A percentile compares a stretch with the other conserved stretches of the same genome.
phyloP scores from a whole-genome alignment of 2,888 invertebrate genomes.

The Chrysolina americana region DNA sequence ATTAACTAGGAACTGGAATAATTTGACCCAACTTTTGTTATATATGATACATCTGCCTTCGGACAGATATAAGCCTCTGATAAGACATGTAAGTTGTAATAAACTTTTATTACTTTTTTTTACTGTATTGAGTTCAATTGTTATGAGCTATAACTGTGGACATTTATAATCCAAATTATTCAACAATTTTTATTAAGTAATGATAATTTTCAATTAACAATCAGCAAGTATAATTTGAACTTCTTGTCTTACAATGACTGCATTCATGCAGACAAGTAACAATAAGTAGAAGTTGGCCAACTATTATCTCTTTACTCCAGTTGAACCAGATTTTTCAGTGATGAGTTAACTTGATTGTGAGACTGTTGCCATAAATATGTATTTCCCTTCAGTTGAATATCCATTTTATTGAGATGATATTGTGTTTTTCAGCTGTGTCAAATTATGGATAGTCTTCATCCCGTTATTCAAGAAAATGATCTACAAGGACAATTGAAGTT shows the following conservation, averaged over 20 bases:
- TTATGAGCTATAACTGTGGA: too few species aligned
- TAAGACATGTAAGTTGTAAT: slow-evolving; percentile 43
- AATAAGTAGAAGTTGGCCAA: too few species aligned
- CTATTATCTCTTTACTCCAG: too few species aligned
- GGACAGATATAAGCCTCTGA: slow-evolving; percentile 37
- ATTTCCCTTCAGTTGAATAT: slow-evolving; percentile 5
- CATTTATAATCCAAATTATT: too few species aligned
- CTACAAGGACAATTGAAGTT: slow-evolving; percentile 44
- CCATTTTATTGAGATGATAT: not conserved
- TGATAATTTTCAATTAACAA: too few species aligned
- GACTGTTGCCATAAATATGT: too few species aligned
- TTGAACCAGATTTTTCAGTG: too few species aligned
- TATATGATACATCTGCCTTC: slow-evolving; percentile 42
- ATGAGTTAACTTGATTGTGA: too few species aligned
- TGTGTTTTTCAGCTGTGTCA: slow-evolving; percentile 47
- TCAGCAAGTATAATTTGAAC: too few species aligned
- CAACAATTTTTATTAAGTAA: too few species aligned
- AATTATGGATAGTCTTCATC: slow-evolving; percentile 48
- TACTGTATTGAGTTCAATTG: not conserved
- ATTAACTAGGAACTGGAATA: slow-evolving; percentile 52
- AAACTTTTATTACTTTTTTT: slow-evolving; percentile 27
- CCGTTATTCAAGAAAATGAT: slow-evolving; percentile 44
- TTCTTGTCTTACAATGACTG: too few species aligned
- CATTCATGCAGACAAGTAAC: too few species aligned
- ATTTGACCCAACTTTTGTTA: slow-evolving; percentile 49